Percentiles rank a stretch among this genome's conserved stretches.
Conservation (phyloP, 2,797 vertebrate species). For the Falco novaeseelandiae region DNA sequence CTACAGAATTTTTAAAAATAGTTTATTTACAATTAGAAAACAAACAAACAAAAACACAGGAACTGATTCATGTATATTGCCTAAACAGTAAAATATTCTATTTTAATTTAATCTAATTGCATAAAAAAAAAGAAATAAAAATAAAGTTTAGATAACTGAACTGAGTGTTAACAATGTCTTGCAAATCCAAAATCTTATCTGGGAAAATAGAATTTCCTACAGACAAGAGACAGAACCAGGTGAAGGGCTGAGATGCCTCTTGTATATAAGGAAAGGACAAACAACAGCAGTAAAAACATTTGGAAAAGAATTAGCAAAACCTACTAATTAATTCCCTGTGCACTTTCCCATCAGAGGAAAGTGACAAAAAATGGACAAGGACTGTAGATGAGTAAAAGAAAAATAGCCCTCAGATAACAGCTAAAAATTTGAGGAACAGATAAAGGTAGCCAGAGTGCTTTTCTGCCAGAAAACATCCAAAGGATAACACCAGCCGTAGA, state of each 20-base stretch:
- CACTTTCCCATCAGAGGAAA: not conserved
- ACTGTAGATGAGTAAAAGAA: not conserved
- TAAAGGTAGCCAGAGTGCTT: not conserved
- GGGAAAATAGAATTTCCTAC: not conserved
- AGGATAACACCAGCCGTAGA: not conserved
- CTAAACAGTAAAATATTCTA: not conserved
- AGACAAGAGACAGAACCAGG: not conserved
- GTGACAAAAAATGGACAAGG: not conserved
- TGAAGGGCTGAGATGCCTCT: not conserved
- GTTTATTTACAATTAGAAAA: not conserved
- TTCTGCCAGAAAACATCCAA: constrained; percentile 7
- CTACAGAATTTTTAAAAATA: not conserved
- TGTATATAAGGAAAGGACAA: not conserved
- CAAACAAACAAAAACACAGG: not conserved
- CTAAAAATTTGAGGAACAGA: not conserved
- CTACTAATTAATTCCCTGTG: not conserved
- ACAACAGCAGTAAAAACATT: not conserved
- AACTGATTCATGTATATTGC: not conserved
- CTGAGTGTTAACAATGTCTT: not conserved
- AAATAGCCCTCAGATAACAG: not conserved
- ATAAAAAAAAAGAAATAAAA: not conserved
- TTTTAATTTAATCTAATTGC: not conserved
- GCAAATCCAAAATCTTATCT: not conserved
- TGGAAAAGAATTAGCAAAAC: not conserved
- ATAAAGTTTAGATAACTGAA: not conserved